These are phyloP conservation scores for Cathartes aura DNA, from an alignment of 2,113 vertebrate species.

Conservation along the genomic window DNA sequence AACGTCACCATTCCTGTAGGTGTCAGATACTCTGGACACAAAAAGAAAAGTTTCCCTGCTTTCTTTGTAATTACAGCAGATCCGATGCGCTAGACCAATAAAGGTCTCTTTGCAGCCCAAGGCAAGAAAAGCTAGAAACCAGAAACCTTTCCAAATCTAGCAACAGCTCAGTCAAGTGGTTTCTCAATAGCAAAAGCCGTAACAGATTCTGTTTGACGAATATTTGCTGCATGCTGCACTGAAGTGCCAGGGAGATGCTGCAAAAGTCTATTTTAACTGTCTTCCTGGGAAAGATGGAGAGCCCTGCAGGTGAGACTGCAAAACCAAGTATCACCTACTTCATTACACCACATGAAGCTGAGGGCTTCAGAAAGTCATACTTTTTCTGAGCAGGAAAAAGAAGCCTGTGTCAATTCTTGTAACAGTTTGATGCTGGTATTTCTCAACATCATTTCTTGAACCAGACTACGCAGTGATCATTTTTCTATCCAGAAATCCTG, in stretches of 20 bases:
- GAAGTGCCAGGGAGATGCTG: background rate
- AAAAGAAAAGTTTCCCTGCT: background rate
- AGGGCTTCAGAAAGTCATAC: background rate
- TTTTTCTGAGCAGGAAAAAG: background rate
- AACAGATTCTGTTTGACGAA: background rate
- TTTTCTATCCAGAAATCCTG: background rate
- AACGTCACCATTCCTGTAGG: accelerated
- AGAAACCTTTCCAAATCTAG: background rate
- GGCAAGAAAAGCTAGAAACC: background rate
- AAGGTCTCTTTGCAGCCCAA: background rate
- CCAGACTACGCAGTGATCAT: background rate
- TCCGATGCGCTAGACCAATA: background rate
- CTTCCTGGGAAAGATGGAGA: background rate
- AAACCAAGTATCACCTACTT: background rate
- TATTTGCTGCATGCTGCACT: background rate
- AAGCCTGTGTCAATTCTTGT: accelerated
- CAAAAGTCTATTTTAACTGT: background rate
- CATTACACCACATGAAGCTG: background rate
- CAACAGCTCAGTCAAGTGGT: background rate
- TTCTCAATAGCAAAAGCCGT: background rate
- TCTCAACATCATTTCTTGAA: background rate
- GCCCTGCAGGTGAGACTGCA: background rate
- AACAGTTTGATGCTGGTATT: background rate
- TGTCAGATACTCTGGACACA: background rate
- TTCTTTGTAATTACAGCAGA: background rate